Evolutionary conservation across 2,113 vertebrate species (phyloP).

Genomic region (Chloroceryle aenea): DNA sequence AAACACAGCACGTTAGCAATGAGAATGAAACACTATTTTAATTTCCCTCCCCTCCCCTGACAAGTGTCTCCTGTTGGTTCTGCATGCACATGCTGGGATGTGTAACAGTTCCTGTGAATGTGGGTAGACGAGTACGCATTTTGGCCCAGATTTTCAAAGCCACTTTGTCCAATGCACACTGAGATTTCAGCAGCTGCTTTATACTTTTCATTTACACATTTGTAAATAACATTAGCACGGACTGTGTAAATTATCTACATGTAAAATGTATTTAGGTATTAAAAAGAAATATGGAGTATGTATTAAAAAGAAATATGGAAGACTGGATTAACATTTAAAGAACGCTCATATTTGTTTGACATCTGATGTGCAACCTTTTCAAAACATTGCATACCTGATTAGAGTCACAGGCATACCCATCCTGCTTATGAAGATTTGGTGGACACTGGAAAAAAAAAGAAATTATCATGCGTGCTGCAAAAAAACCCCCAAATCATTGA

Average conservation of each 20-base stretch:
- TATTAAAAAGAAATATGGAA: not conserved
- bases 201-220: not conserved
- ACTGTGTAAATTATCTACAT: not conserved
- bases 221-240: not conserved
- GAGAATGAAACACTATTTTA: not conserved
- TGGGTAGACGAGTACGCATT: not conserved
- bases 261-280: not conserved
- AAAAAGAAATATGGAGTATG: too few species aligned
- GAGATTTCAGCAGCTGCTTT: not conserved
- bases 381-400: constrained; percentile 83
- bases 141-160: not conserved
- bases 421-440: constrained; percentile 97
- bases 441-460: constrained; percentile 84
- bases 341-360: not conserved
- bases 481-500: not conserved
- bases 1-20: not conserved
- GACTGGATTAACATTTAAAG: not conserved
- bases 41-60: not conserved
- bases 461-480: not conserved
- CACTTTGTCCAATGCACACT: not conserved
- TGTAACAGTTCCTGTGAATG: not conserved
- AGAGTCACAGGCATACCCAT: constrained; percentile 92
- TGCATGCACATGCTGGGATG: not conserved
- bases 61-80: not conserved
- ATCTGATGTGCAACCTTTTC: not conserved